Conservation (phyloP, 1,140 invertebrate species). For the Zaprionus taronus region DNA sequence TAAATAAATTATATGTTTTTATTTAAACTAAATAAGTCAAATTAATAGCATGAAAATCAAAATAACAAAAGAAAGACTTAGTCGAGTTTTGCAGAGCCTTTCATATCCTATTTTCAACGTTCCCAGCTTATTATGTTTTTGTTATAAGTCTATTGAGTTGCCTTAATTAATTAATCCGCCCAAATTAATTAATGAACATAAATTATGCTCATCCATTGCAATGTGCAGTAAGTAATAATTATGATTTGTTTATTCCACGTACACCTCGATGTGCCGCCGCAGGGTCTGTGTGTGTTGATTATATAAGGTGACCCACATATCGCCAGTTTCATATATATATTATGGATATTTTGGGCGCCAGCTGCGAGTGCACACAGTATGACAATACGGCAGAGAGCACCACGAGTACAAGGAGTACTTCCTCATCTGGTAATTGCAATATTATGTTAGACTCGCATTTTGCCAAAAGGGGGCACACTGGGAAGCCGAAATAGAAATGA, state of each 20-base stretch:
- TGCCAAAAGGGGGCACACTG: constrained; percentile 46
- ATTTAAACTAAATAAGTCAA: too few relatives aligned
- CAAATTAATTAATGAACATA: neutral
- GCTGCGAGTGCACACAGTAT: neutral
- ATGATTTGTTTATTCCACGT: neutral
- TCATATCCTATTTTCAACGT: too few relatives aligned
- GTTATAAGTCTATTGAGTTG: neutral
- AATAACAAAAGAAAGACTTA: too few relatives aligned
- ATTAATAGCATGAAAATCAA: too few relatives aligned
- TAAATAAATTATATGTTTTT: too few relatives aligned
- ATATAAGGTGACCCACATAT: constrained; percentile 39
- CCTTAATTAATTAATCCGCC: neutral
- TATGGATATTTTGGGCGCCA: constrained; percentile 12
- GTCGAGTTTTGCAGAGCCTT: too few relatives aligned
- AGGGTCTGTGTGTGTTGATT: constrained; percentile 4
- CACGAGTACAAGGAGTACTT: constrained; percentile 36
- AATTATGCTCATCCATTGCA: neutral
- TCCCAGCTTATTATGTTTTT: neutral
- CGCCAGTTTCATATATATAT: constrained; percentile 13
- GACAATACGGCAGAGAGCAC: neutral
- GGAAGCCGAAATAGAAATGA: constrained; percentile 35
- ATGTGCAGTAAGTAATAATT: constrained; percentile 5
- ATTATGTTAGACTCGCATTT: constrained; percentile 60
- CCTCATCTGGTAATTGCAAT: constrained; percentile 72
- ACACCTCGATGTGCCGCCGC: neutral